A percentile compares a stretch with the other conserved stretches of the same genome.
Evolutionary conservation across 2,113 vertebrate genomes (phyloP).

Genomic region (Daboia siamensis): DNA sequence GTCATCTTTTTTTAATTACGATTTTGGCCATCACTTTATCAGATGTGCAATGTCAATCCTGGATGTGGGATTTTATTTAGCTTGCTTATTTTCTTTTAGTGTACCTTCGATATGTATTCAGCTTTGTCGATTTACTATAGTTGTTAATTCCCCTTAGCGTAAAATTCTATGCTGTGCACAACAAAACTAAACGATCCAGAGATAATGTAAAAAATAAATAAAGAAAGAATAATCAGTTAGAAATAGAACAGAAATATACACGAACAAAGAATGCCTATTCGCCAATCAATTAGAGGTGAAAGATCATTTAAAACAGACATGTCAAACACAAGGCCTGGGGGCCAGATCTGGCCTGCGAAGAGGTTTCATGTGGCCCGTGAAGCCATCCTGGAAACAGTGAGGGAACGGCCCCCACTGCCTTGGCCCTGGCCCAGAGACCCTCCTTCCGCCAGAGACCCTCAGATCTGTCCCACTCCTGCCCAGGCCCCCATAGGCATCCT

Average conservation of each 20-base stretch:
- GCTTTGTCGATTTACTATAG: neutral
- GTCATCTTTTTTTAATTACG: neutral
- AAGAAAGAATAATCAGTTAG: neutral
- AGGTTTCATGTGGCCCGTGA: too few relatives aligned
- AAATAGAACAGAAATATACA: neutral
- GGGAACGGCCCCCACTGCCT: too few relatives aligned
- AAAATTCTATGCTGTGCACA: neutral
- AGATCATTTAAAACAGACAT: neutral
- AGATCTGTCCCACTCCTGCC: too few relatives aligned
- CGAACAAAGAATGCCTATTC: neutral
- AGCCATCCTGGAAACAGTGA: too few relatives aligned
- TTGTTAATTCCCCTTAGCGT: neutral
- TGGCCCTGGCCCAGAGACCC: too few relatives aligned
- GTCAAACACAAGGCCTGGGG: too few relatives aligned
- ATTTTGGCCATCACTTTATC: neutral
- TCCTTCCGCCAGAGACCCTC: too few relatives aligned
- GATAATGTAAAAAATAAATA: neutral
- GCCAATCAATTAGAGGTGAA: neutral
- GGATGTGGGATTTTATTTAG: neutral
- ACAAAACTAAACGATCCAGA: neutral
- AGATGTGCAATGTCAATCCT: neutral
- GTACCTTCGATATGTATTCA: neutral
- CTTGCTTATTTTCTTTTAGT: neutral
- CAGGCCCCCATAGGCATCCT: too few relatives aligned
- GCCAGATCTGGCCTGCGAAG: too few relatives aligned